These are phyloP conservation scores for Myathropa florea DNA, from an alignment of 2,888 invertebrate species.

Conservation along the genomic window DNA sequence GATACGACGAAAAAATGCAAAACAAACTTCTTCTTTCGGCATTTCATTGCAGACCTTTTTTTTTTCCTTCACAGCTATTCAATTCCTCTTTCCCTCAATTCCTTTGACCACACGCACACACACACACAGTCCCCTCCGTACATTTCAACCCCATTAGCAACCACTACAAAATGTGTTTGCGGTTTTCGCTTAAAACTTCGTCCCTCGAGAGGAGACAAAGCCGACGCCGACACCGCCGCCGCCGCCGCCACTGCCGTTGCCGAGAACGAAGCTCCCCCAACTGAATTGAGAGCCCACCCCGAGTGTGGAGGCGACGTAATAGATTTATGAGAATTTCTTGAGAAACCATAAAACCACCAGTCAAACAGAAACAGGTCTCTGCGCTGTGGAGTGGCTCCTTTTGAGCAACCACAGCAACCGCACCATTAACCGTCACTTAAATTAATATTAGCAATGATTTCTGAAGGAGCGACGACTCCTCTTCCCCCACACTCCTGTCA, in stretches of 20 bases:
- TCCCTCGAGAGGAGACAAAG: neutral
- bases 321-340: conserved; percentile 46
- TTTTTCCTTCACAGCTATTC: neutral
- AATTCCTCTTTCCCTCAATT: too few relatives aligned
- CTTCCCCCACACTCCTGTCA: neutral
- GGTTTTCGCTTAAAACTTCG: conserved; percentile 46
- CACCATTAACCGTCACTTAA: conserved; percentile 64
- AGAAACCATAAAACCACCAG: conserved; percentile 35
- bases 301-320: neutral
- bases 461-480: neutral
- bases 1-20: conserved; percentile 2
- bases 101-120: neutral
- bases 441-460: conserved; percentile 64
- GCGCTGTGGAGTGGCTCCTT: conserved; percentile 48
- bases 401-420: conserved; percentile 49
- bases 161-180: conserved; percentile 63
- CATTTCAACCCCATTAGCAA: conserved; percentile 45
- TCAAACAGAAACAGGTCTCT: conserved; percentile 22
- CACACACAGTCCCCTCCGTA: neutral
- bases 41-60: neutral
- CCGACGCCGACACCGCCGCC: neutral
- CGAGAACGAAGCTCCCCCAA: neutral
- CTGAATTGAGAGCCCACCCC: too few relatives aligned
- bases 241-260: neutral
- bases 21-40: neutral